phyloP scores from a whole-genome alignment of 2,797 vertebrate species.

The Orientallactaga sibirica region DNA sequence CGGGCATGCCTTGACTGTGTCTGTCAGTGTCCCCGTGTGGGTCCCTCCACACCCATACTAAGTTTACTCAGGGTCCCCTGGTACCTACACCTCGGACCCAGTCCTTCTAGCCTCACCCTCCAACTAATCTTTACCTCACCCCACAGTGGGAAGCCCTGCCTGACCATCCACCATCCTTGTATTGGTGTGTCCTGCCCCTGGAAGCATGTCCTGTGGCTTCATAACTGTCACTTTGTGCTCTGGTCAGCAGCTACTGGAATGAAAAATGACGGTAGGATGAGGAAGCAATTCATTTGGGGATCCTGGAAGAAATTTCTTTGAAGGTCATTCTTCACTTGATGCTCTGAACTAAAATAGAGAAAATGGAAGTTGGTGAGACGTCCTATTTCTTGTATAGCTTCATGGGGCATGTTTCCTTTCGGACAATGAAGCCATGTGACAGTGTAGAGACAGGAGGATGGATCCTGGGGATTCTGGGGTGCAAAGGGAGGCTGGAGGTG shows the following conservation, averaged over 20 bases:
- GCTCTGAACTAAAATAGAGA: neutral
- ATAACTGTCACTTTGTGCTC: too few species aligned
- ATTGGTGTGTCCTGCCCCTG: neutral
- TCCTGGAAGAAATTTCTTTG: neutral
- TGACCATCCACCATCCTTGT: neutral
- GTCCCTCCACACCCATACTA: neutral
- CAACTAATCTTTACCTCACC: neutral
- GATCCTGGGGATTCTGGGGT: neutral
- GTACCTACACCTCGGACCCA: neutral
- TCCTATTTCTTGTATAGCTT: neutral
- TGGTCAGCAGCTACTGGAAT: neutral
- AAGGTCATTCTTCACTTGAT: neutral
- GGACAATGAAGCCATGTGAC: neutral
- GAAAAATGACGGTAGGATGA: neutral
- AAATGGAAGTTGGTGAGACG: neutral
- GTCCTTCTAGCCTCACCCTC: neutral
- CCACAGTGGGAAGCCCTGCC: neutral
- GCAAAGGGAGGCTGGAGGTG: neutral
- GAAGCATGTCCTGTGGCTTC: neutral
- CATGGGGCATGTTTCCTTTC: neutral
- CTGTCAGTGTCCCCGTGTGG: accelerated
- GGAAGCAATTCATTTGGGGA: neutral
- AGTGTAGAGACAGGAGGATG: neutral
- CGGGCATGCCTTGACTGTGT: too few species aligned
- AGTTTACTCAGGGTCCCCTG: neutral